Percentiles rank a stretch among this genome's conserved stretches.
These are phyloP conservation scores for Lymantria dispar DNA, from an alignment of 2,888 invertebrate species.

Conservation along the genomic window DNA sequence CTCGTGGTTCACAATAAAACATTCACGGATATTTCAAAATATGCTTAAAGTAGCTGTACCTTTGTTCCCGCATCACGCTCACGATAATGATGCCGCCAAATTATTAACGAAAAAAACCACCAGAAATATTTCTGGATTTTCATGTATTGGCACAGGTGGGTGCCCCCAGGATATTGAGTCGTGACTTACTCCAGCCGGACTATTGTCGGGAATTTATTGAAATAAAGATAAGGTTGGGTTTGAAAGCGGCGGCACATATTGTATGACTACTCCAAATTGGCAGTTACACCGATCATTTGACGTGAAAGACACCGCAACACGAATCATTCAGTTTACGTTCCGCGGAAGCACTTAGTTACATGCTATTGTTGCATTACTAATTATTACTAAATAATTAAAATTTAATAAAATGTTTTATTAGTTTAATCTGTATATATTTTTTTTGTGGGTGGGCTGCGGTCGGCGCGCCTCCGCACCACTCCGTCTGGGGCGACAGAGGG, in stretches of 20 bases:
- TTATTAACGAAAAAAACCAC: slow-evolving; percentile 49
- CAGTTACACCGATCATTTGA: slow-evolving; percentile 48
- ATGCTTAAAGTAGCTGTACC: slow-evolving; percentile 41
- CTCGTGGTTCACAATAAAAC: slow-evolving; percentile 4
- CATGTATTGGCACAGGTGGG: slow-evolving; percentile 69
- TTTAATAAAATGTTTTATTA: too few relatives aligned
- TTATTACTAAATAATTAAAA: slow-evolving; percentile 1
- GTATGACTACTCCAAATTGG: slow-evolving; percentile 53
- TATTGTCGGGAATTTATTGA: slow-evolving; percentile 58
- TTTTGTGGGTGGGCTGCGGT: too few relatives aligned
- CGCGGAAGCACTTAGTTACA: slow-evolving; percentile 22
- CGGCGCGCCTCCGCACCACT: too few relatives aligned
- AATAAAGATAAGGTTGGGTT: slow-evolving; percentile 49
- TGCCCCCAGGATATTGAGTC: slow-evolving; percentile 62
- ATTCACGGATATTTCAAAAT: slow-evolving; percentile 20
- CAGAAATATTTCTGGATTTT: slow-evolving; percentile 56
- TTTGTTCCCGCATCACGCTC: slow-evolving; percentile 54
- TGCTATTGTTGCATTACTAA: background rate
- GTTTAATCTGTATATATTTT: too few relatives aligned
- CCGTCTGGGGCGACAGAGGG: too few relatives aligned
- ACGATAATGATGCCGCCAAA: slow-evolving; percentile 55
- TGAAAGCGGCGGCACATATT: slow-evolving; percentile 39
- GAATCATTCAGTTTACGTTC: slow-evolving; percentile 21
- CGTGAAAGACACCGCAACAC: slow-evolving; percentile 29
- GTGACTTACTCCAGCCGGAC: slow-evolving; percentile 69